These are phyloP conservation scores for Microtus montanus DNA, from an alignment of 2,113 vertebrate species.

Conservation along the genomic window DNA sequence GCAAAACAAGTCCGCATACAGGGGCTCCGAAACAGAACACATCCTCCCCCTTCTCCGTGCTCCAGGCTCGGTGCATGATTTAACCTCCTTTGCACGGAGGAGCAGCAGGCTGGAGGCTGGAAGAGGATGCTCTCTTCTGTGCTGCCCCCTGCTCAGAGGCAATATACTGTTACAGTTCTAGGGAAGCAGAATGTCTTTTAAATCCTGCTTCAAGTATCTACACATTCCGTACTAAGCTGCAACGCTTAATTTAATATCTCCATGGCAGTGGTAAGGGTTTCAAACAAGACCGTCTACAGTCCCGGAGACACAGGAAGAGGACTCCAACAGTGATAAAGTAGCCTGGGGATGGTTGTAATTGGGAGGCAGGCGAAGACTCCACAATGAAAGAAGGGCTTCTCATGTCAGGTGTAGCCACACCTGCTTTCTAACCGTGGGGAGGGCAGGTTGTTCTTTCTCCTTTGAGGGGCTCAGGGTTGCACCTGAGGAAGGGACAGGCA, in stretches of 20 bases:
- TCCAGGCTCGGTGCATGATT: conserved; percentile 67
- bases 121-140: conserved; percentile 71
- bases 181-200: conserved; percentile 79
- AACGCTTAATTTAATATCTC: conserved; percentile 86
- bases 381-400: conserved; percentile 71
- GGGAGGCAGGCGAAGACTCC: conserved; percentile 80
- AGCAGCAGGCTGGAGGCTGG: conserved; percentile 60
- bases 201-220: conserved; percentile 82
- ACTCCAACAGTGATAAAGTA: conserved; percentile 80
- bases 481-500: conserved; percentile 71
- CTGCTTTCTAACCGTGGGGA: conserved; percentile 69
- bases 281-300: conserved; percentile 78
- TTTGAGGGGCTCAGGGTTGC: conserved; percentile 65
- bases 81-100: conserved; percentile 76
- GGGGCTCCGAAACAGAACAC: conserved; percentile 79
- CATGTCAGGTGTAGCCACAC: conserved; percentile 79
- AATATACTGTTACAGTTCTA: conserved; percentile 78
- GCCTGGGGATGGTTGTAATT: conserved; percentile 72
- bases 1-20: conserved; percentile 81
- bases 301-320: conserved; percentile 71
- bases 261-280: conserved; percentile 78
- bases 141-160: conserved; percentile 64
- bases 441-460: conserved; percentile 52
- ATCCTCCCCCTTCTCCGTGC: conserved; percentile 81
- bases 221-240: conserved; percentile 83